Evolutionary conservation across 2,888 invertebrate genomes (phyloP).

Genomic region (Nipponacmea schrenckii): DNA sequence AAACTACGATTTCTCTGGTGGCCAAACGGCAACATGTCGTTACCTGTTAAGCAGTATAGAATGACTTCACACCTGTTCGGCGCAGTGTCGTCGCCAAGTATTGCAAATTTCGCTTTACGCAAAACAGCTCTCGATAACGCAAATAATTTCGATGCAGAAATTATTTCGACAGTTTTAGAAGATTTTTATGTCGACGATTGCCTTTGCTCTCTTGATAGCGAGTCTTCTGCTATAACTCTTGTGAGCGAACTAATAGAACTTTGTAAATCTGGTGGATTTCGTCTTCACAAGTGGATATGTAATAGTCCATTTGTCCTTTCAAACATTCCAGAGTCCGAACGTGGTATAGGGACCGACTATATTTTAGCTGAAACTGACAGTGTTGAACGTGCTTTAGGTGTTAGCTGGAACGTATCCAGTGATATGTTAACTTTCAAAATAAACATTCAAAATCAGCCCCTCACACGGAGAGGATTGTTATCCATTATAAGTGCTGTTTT

Average conservation of each 20-base stretch:
- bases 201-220: constrained; percentile 20
- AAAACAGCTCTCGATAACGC: not conserved
- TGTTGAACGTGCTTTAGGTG: constrained; percentile 21
- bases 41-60: not conserved
- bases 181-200: constrained; percentile 33
- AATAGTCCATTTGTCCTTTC: constrained; percentile 16
- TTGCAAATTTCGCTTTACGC: constrained; percentile 6
- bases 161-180: not conserved
- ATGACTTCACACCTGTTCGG: constrained; percentile 14
- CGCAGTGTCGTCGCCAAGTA: not conserved
- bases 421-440: constrained; percentile 13
- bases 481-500: constrained; percentile 10
- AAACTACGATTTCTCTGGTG: constrained; percentile 35
- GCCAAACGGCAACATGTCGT: constrained; percentile 4
- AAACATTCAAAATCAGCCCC: not conserved
- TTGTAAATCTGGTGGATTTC: constrained; percentile 19
- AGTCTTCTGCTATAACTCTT: constrained; percentile 3
- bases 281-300: constrained; percentile 20
- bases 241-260: constrained; percentile 17
- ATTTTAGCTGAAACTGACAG: constrained; percentile 13
- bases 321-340: constrained; percentile 18
- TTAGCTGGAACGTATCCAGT: constrained; percentile 13
- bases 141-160: constrained; percentile 10
- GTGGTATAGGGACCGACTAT: constrained; percentile 1
- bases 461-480: constrained; percentile 13